Evolutionary conservation across 2,888 invertebrate species (phyloP), one percentile per base, ranked within the genome.

Genomic region (Lottia gigantea): DNA sequence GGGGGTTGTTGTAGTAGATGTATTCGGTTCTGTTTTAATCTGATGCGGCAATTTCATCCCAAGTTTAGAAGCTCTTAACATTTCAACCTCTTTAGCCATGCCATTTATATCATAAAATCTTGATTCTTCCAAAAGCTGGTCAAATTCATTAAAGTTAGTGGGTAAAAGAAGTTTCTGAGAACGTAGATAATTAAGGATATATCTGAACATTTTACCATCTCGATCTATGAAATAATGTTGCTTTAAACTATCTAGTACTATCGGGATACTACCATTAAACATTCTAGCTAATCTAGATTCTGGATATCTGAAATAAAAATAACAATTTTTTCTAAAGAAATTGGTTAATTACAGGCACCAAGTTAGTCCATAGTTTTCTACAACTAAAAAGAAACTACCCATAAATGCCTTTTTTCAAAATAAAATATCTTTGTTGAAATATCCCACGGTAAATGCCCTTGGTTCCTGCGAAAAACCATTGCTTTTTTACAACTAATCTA

Each of bases 161-260:
- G 97, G 95, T 82, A 98, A 92, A 75, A 95, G 90, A 68, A 97
- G 92, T 82, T 94, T 92, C 73, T 95, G 94, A 88, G 96, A 95
- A 83, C 98, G 92, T 92, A 99, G 93, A 89, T 95, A 99, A 91
- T 98, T 98, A 76, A 99, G 92, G 85, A 99, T 95, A 89, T 98
- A 97, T 26, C 98, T 92, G 90, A 99, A 99, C 94, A 97, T 95
- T 79, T 94, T 95, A 3, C 98, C 98, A 88, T 99, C 98, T 66
- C 98, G 92, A 90, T 99, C 98, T 83, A 99, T 97, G 91, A 98
- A 99, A 90, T 98, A 98, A 88, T 99, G 97, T 87, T 98, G 98
- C 89, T 98, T 98, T 80, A 98, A 90, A 6, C 95, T 95, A 88
- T 98, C 98, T 88, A 98, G 90, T 19, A 98, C 96, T 80, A 98